Evolutionary conservation across 2,113 vertebrate species (phyloP), one percentile per base, ranked within the genome.

Genomic region (Erinaceus europaeus): DNA sequence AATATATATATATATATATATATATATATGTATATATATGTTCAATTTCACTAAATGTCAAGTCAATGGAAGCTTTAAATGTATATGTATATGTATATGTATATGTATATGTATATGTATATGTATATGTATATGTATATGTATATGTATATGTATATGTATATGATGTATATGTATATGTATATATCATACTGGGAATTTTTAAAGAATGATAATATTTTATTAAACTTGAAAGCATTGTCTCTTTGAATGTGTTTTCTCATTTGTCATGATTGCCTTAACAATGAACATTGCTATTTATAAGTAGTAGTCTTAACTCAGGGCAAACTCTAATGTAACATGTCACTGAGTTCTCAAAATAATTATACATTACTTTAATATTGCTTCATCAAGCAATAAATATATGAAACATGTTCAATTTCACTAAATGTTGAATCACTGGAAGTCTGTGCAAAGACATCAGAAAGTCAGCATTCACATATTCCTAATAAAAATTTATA

Each of bases 301-400:
- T 48, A 89, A 53, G 21, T 72, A 57, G 14, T 50, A 93, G 29
- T 34, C 12, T 86, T 86, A 55, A 50, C 23, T 91, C 53, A 75
- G 36, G 64, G 48, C 57, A 90, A 73, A 86, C 3, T 1, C 17
- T 77, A 65, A 20, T 29, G 20, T 90, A 64, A 89, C 55, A 89
- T 78, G 59, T 65, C 50, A 68, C 2, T 69, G 46, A 57, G 6
- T 77, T 68, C 53, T 72, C 29, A 84, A 65, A n/a, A 46, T 44
- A 85, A 72, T 84, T 20, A 73, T 73, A 69, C 38, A 73, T 9
- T 9, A 90, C 48, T 86, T 20, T 0, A 40, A n/a, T 84, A 36
- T 76, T 84, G 38, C n/a, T 80, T 73, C 46, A 76, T 85, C 83
- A 90, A 90, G 38, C 34, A 75, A 69, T 89, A 87, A 57, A 53